These are phyloP conservation scores for Athripsodes cinereus DNA, from an alignment of 2,888 invertebrate genomes.

Conservation along the genomic window DNA sequence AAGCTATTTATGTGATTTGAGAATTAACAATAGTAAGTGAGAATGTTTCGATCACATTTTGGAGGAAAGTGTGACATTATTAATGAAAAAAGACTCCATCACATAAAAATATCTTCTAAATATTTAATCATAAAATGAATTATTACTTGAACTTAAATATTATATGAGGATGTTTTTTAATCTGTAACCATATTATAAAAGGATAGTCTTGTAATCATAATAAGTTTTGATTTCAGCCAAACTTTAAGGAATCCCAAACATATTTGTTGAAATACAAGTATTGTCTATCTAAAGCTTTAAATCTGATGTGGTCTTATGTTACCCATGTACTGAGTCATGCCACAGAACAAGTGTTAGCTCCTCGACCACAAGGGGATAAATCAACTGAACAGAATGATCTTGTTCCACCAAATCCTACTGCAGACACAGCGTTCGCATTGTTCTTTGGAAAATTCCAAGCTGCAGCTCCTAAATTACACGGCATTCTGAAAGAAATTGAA, in stretches of 20 bases:
- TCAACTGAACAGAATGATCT: constrained; percentile 31
- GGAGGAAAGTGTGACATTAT: too few relatives aligned
- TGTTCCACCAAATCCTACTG: constrained; percentile 30
- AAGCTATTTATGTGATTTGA: too few relatives aligned
- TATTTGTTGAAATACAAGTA: constrained; percentile 83
- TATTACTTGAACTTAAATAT: too few relatives aligned
- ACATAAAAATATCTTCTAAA: too few relatives aligned
- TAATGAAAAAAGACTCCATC: too few relatives aligned
- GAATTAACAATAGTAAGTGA: too few relatives aligned
- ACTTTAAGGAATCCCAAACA: constrained; percentile 78
- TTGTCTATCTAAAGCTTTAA: constrained; percentile 73
- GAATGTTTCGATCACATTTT: too few relatives aligned
- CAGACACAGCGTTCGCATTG: constrained; percentile 69
- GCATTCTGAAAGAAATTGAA: constrained; percentile 79
- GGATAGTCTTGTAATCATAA: too few relatives aligned
- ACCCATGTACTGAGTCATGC: constrained; percentile 70
- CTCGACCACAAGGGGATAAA: constrained; percentile 33
- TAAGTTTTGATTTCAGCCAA: constrained; percentile 48
- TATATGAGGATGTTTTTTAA: too few relatives aligned
- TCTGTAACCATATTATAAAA: too few relatives aligned
- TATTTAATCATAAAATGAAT: too few relatives aligned
- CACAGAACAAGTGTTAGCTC: constrained; percentile 64
- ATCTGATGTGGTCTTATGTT: constrained; percentile 73
- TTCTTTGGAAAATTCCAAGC: constrained; percentile 96
- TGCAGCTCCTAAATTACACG: constrained; percentile 77